Evolutionary conservation across 2,888 invertebrate genomes (phyloP).

Genomic region (Hofmannophila pseudospretella): DNA sequence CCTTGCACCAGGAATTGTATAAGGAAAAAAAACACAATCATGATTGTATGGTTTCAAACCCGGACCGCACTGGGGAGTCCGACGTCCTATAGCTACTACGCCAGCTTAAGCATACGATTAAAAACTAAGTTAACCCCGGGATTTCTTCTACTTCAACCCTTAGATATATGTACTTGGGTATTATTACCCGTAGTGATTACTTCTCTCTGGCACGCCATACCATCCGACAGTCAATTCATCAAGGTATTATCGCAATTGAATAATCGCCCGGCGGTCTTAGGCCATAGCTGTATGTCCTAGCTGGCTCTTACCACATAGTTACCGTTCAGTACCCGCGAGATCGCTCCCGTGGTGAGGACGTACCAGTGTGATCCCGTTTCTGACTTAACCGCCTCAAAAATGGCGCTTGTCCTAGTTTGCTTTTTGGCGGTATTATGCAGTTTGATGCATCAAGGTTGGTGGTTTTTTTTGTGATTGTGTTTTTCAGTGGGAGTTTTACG

Average conservation of each 20-base stretch:
- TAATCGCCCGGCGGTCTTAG: conserved; percentile 35
- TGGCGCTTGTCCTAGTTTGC: conserved; percentile 50
- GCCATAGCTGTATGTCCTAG: conserved; percentile 19
- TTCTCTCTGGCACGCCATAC: background rate
- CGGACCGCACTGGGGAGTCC: too few relatives aligned
- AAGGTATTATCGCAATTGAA: conserved; percentile 51
- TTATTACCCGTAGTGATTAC: background rate
- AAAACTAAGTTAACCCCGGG: too few relatives aligned
- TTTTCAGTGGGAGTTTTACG: too few relatives aligned
- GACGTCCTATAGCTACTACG: too few relatives aligned
- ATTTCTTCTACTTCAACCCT: too few relatives aligned
- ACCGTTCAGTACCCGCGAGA: conserved; percentile 16
- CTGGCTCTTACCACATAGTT: conserved; percentile 17
- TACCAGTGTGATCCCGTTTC: conserved; percentile 31
- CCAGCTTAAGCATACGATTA: too few relatives aligned
- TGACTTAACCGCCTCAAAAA: conserved; percentile 28
- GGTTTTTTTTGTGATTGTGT: too few relatives aligned
- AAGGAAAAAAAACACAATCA: too few relatives aligned
- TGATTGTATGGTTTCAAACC: too few relatives aligned
- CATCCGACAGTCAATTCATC: conserved; percentile 44
- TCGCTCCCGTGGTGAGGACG: conserved; percentile 37
- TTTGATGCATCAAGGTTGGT: conserved; percentile 69
- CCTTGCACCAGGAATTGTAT: too few relatives aligned
- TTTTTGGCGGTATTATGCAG: conserved; percentile 66
- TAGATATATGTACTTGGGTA: too few relatives aligned